A percentile compares a stretch with the other conserved stretches of the same genome.
Conservation (phyloP, 2,888 invertebrate genomes). For the Neoaliturus tenellus region DNA sequence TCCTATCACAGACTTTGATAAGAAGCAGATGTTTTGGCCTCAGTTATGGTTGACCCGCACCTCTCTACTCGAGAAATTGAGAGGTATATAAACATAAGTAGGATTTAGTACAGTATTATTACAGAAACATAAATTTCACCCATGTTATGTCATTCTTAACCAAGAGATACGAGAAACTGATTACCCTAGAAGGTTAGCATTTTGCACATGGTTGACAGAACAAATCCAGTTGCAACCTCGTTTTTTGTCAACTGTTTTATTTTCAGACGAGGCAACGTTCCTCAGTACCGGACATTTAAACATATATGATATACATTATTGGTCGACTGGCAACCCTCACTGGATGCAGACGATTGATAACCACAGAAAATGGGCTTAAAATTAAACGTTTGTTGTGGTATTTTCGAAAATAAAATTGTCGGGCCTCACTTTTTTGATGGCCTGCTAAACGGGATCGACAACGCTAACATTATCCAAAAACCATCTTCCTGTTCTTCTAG, state of each 20-base stretch:
- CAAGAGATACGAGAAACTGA: not conserved
- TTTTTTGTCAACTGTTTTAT: not conserved
- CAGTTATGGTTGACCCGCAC: no score
- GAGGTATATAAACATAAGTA: not conserved
- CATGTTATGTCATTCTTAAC: not conserved
- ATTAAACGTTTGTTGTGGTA: not conserved
- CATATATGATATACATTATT: not conserved
- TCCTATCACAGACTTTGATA: no score
- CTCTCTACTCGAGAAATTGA: not conserved
- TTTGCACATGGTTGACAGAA: not conserved
- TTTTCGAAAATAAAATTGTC: not conserved
- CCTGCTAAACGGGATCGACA: not conserved
- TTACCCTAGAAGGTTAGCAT: not conserved
- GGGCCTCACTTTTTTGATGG: not conserved
- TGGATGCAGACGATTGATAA: not conserved
- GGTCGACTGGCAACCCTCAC: not conserved
- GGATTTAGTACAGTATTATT: not conserved
- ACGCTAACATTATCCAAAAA: not conserved
- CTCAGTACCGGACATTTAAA: not conserved
- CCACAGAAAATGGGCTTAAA: not conserved
- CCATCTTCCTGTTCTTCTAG: not conserved
- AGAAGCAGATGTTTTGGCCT: no score
- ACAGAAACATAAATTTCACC: not conserved
- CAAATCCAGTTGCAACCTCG: not conserved
- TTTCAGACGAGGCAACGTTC: not conserved